Percentiles rank a stretch among this genome's conserved stretches.
Evolutionary conservation across 2,113 vertebrate species (phyloP).

Genomic region (Muscicapa adusta): DNA sequence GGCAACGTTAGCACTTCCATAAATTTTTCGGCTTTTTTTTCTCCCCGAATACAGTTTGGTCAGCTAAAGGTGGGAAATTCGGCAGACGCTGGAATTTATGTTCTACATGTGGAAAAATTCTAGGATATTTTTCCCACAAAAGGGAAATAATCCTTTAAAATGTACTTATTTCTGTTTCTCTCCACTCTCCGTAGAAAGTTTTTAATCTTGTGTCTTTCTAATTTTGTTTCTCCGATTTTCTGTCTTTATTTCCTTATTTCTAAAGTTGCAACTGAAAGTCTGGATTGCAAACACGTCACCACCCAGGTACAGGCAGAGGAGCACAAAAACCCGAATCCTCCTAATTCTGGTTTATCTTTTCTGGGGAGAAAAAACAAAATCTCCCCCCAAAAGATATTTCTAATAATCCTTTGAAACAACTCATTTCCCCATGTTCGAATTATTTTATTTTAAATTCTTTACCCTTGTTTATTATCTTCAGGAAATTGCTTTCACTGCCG

Average conservation of each 20-base stretch:
- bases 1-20: neutral
- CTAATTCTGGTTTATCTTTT: neutral
- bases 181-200: neutral
- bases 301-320: neutral
- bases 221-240: neutral
- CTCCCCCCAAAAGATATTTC: neutral
- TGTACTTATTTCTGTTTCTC: neutral
- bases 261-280: neutral
- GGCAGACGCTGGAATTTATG: neutral
- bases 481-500: neutral
- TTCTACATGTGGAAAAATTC: neutral
- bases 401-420: neutral
- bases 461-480: neutral
- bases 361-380: neutral
- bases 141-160: neutral
- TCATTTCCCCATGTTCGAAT: neutral
- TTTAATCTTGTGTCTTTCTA: neutral
- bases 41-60: neutral
- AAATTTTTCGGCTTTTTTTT: neutral
- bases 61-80: neutral
- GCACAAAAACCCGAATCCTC: neutral
- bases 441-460: neutral
- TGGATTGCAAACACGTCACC: neutral
- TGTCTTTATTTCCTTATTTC: neutral
- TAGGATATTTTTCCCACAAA: rapidly evolving